phyloP scores from a whole-genome alignment of 2,888 invertebrate species.

The Phrixothrix hirtus region DNA sequence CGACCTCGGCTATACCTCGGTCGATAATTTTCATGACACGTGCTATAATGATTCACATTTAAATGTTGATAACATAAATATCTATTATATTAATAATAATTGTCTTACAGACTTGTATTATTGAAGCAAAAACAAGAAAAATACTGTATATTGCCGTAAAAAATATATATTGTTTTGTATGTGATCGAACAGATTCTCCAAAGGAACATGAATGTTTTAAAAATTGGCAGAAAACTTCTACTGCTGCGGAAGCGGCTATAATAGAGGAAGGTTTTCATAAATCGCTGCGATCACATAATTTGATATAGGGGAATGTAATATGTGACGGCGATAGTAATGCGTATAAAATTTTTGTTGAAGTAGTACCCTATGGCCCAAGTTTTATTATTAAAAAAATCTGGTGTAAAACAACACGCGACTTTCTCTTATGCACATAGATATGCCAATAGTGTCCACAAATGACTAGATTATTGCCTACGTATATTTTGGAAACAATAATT shows the following conservation, averaged over 20 bases:
- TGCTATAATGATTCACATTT: no score
- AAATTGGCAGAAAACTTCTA: constrained; percentile 27
- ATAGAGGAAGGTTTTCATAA: constrained; percentile 26
- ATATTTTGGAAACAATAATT: no score
- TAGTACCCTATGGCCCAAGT: constrained; percentile 3
- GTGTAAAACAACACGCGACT: no score
- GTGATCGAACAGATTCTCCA: constrained; percentile 4
- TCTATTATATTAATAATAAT: no score
- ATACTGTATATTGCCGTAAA: constrained; percentile 18
- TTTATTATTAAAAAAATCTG: no score
- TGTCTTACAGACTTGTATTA: constrained; percentile 10
- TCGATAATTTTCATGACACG: no score
- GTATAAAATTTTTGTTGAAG: no score
- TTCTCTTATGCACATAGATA: no score
- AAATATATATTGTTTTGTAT: constrained; percentile 24
- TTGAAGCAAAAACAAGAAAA: constrained; percentile 22
- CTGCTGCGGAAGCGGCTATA: constrained; percentile 26
- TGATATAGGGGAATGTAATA: constrained; percentile 15
- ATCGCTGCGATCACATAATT: constrained; percentile 14
- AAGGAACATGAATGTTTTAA: constrained; percentile 26
- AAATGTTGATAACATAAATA: no score
- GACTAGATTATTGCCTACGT: no score
- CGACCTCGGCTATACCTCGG: no score
- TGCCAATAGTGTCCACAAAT: no score
- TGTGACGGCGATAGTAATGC: constrained; percentile 22